Conservation (phyloP, 2,888 invertebrate genomes). For the Eupithecia pulchellata region DNA sequence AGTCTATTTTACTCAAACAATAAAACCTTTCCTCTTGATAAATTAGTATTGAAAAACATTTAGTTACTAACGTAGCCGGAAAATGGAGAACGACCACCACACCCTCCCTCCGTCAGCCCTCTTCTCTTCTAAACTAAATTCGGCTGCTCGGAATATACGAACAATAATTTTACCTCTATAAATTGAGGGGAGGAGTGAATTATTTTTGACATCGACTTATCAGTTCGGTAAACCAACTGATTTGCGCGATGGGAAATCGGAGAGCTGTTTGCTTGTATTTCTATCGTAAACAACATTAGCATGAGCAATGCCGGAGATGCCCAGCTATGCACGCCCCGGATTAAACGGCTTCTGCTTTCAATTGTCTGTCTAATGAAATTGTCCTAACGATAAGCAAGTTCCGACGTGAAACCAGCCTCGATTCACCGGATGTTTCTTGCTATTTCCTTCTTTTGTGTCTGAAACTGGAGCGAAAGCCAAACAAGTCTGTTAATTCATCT, state of each 20-base stretch:
- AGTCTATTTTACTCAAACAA: no score
- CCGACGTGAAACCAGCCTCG: slow-evolving; percentile 27
- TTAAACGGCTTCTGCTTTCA: slow-evolving; percentile 60
- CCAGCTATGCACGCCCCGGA: slow-evolving; percentile 55
- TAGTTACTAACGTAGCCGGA: background rate
- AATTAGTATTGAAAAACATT: background rate
- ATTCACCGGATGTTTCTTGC: slow-evolving; percentile 33
- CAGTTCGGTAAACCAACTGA: slow-evolving; percentile 49
- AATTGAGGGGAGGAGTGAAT: slow-evolving; percentile 1
- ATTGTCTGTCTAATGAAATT: slow-evolving; percentile 63
- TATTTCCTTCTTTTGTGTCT: slow-evolving; percentile 29
- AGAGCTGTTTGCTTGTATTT: slow-evolving; percentile 58
- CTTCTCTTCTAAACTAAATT: background rate
- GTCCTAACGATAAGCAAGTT: slow-evolving; percentile 40
- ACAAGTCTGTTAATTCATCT: slow-evolving; percentile 25
- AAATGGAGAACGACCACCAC: background rate
- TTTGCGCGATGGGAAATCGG: slow-evolving; percentile 1
- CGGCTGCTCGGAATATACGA: slow-evolving; percentile 3
- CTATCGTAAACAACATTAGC: slow-evolving; percentile 70
- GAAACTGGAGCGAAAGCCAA: slow-evolving; percentile 21
- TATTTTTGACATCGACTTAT: slow-evolving; percentile 5
- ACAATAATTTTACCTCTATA: slow-evolving; percentile 6
- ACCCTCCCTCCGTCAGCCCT: background rate
- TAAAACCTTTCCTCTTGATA: no score
- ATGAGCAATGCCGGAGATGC: slow-evolving; percentile 56